Evolutionary conservation across 2,888 invertebrate species (phyloP), one percentile per base, ranked within the genome.

Genomic region (Pediacus dermestoides): DNA sequence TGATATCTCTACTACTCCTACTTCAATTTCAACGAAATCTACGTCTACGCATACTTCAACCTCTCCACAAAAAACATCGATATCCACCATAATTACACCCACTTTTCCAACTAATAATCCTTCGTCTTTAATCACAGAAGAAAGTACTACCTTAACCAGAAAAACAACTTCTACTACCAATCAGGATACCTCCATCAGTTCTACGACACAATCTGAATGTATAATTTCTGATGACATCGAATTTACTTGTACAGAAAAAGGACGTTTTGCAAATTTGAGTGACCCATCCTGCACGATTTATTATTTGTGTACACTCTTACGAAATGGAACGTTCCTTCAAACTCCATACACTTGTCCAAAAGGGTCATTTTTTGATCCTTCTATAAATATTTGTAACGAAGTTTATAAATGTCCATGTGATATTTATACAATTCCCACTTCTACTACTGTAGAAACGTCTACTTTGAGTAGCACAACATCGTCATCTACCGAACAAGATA

Each of bases 291-390:
- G 53, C 25, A 39, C 13, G 2, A 15, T 27, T 2, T 53, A 49
- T 35, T 44, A 46, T 33, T 27, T 46, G 1, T 53, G 53, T 33
- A 34, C 31, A n/a, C n/a, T n/a, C n/a, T n/a, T n/a, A n/a, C n/a
- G n/a, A n/a, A n/a, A n/a, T n/a, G 6, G 14, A 26, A 32, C 34
- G 36, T 27, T 18, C 21, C 3, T 11, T 27, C 3, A 66, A 41
- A 70, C 70, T 30, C 39, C 57, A 2, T 74, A 73, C 41, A 70
- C 68, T 1, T 74, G 74, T 43, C 72, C 73, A 0, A 48, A 58
- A 4, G 67, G 67, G 2, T 72, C 73, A 1, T 59, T 68, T 2
- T 74, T 74, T 44, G 71, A 58, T 57, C 73, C 73, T 0, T 50
- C 42, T 2, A 28, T 61, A n/a, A 44, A 38, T 8, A 7, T 64